phyloP scores from a whole-genome alignment of 2,888 invertebrate genomes.

The Epirrhoe alternata region DNA sequence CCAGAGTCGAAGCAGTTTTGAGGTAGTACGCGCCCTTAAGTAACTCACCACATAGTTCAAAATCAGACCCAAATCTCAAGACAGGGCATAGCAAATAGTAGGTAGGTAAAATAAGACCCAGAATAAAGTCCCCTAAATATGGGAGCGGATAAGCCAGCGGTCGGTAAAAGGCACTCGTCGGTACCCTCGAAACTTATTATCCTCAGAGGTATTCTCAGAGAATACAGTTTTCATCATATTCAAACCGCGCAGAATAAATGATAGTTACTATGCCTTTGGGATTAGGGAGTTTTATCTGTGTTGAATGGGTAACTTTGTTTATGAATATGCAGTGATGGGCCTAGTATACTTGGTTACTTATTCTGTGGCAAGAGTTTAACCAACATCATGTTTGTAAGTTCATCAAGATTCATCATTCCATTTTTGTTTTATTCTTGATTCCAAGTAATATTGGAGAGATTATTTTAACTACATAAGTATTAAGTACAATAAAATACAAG shows the following conservation, averaged over 20 bases:
- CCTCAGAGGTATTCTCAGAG: slow-evolving; percentile 31
- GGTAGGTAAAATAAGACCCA: slow-evolving; percentile 18
- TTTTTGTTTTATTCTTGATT: no score
- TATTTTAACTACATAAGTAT: no score
- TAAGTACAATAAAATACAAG: no score
- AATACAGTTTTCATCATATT: slow-evolving; percentile 42
- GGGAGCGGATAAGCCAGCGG: slow-evolving; percentile 23
- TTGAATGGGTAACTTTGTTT: slow-evolving; percentile 37
- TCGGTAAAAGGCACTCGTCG: slow-evolving; percentile 20
- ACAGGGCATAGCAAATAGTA: slow-evolving; percentile 15
- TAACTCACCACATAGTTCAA: slow-evolving; percentile 8
- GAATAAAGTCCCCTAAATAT: slow-evolving; percentile 26
- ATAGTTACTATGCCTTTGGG: slow-evolving; percentile 30
- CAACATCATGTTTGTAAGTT: neutral
- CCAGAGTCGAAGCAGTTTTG: no score
- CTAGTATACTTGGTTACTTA: neutral
- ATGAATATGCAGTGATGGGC: neutral
- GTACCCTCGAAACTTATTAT: slow-evolving; percentile 28
- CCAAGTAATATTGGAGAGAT: no score
- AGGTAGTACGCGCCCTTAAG: no score
- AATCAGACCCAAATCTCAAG: slow-evolving; percentile 8
- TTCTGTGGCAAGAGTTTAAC: no score
- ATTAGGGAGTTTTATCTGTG: slow-evolving; percentile 43
- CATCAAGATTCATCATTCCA: neutral
- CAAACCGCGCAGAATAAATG: slow-evolving; percentile 39